These are phyloP conservation scores for Lepisosteus oculatus DNA, from an alignment of 2,113 vertebrate genomes.

Conservation along the genomic window DNA sequence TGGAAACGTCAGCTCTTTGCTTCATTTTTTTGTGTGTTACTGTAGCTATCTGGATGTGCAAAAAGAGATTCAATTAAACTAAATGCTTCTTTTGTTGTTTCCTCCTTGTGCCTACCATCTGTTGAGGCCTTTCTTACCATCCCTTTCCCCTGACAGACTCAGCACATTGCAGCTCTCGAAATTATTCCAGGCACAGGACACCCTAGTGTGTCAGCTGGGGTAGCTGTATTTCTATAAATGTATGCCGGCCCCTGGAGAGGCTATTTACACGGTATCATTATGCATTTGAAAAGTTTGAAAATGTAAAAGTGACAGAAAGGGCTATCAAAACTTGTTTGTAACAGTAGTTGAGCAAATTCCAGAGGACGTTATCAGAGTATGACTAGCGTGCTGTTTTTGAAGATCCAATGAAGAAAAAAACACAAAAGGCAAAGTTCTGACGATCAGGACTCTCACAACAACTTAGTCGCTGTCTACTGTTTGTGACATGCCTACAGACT, in stretches of 20 bases:
- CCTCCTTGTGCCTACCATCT: slow-evolving; percentile 10
- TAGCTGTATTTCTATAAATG: neutral
- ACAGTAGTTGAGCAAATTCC: neutral
- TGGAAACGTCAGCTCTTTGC: no score
- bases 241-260: neutral
- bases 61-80: neutral
- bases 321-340: neutral
- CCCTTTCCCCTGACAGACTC: neutral
- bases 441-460: no score
- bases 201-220: neutral
- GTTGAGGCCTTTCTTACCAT: neutral
- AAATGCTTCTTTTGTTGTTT: slow-evolving; percentile 7
- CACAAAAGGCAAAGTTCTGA: no score
- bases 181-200: neutral
- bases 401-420: neutral
- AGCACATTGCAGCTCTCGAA: neutral
- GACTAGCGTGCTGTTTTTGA: neutral
- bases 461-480: no score
- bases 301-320: neutral
- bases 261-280: neutral
- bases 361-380: neutral
- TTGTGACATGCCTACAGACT: no score
- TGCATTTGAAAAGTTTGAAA: neutral
- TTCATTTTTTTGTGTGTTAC: neutral
- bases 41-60: neutral